Evolutionary conservation across 2,888 invertebrate genomes (phyloP), one percentile per base, ranked within the genome.

Genomic region (Nudaria mundana): DNA sequence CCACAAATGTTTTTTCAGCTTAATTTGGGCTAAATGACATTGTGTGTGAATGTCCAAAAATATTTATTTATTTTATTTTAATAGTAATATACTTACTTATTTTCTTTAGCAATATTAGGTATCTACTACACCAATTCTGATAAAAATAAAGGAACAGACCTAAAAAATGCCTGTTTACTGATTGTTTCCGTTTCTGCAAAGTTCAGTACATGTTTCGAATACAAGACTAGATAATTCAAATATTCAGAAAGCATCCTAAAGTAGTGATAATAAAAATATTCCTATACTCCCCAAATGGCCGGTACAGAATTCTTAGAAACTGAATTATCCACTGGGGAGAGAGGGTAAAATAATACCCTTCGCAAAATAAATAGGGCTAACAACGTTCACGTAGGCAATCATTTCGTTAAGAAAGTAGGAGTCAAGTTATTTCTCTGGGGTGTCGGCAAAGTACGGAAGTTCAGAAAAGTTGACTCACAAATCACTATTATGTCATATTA

Each of bases 361-460:
- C 77, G 71, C 77, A 74, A 80, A 82, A 84, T 83, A 86, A 84
- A 85, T 81, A 81, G 76, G 68, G 67, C 81, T 83, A 82, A 85
- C 82, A 81, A 83, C 74, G 71, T 77, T 72, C 84, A 87, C 81
- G 84, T 84, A 83, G 80, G 82, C 84, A 85, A 86, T 87, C 84
- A 85, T 87, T 86, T 83, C 81, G 83, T 83, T 85, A 85, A 83
- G 81, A 82, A 84, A 84, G 75, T 82, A 78, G 73, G 71, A 73
- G 76, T 63, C 57, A 71, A 83, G 75, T 82, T 85, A 85, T 85
- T 86, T 85, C 78, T 78, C 80, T 56, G 54, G 80, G 79, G 79
- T 71, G 72, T 71, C 68, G 62, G 68, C 54, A 56, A 56, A 30
- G 45, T 31, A 56, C 59, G 67, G 65, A 66, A 64, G 62, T n/a